A percentile compares a stretch with the other conserved stretches of the same genome.
These are phyloP conservation scores for Fulica atra DNA, from an alignment of 2,113 vertebrate species.

Conservation along the genomic window DNA sequence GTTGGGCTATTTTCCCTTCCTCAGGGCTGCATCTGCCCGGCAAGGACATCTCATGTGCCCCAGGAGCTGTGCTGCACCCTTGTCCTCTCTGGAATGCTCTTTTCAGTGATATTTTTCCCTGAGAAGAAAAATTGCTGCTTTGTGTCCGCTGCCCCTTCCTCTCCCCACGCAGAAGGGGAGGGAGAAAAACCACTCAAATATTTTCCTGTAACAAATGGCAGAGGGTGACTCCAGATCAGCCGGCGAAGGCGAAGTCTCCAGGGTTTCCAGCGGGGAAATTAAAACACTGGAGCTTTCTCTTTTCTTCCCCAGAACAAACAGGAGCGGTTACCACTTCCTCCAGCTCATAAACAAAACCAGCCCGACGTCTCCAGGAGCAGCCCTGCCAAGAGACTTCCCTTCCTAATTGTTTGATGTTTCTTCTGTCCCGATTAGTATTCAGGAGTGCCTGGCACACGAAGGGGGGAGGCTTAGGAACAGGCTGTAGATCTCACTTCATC, in stretches of 20 bases:
- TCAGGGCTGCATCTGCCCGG: not conserved
- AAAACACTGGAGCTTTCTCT: slow-evolving; percentile 48
- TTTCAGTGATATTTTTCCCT: slow-evolving; percentile 26
- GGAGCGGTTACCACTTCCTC: slow-evolving; percentile 75
- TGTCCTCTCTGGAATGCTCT: slow-evolving; percentile 1
- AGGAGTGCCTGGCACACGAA: not conserved
- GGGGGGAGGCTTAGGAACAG: not conserved
- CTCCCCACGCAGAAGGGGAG: slow-evolving; percentile 18
- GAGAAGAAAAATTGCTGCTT: not conserved
- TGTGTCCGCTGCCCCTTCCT: slow-evolving; percentile 4
- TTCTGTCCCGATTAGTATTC: slow-evolving; percentile 59
- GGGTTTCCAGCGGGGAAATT: slow-evolving; percentile 33
- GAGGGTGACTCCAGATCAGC: slow-evolving; percentile 31
- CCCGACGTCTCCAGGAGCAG: slow-evolving; percentile 58
- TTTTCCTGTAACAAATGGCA: slow-evolving; percentile 43
- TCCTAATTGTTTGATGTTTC: slow-evolving; percentile 45
- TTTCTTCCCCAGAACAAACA: slow-evolving; percentile 69
- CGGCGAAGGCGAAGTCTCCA: slow-evolving; percentile 40
- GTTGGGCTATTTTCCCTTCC: not conserved
- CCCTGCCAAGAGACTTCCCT: slow-evolving; percentile 67
- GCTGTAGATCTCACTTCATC: not conserved
- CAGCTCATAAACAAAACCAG: slow-evolving; percentile 70
- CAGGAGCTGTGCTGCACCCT: not conserved
- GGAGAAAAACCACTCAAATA: slow-evolving; percentile 8
- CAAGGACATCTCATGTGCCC: not conserved